Evolutionary conservation across 2,113 vertebrate species (phyloP), one percentile per base, ranked within the genome.

Genomic region (Odontophorus gujanensis): DNA sequence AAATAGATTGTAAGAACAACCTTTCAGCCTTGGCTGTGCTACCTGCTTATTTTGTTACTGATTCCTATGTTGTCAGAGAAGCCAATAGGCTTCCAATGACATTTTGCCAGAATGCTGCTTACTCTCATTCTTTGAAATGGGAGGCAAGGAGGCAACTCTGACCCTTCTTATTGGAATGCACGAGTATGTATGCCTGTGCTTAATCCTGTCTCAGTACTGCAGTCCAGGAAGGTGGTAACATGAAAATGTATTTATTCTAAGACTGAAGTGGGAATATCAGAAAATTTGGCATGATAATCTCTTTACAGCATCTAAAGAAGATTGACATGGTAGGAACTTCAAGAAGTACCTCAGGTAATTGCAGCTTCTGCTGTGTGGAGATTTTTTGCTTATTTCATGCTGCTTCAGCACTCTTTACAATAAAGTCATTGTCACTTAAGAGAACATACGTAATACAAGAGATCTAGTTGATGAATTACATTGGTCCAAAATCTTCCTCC

Each of bases 401-500:
- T 75, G 30, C 50, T 30, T 87, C 86, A 90, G 89, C 90, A 50
- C 73, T 92, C 96, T 81, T 34, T 25, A 38, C 73, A 94, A 87
- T 85, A 61, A 87, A 92, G 83, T 83, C 48, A 30, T 81, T 87
- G 73, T 77, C 75, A 48, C 66, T 95, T 93, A 88, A 75, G 67
- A 86, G 77, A 67, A 74, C 57, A 55, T 91, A 53, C 38, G 34
- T 80, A 92, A 78, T 78, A 71, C 22, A 81, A 51, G 36, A 90
- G 77, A 66, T 87, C 95, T 91, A 89, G 71, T 85, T 90, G 94
- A 94, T 87, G 6, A 85, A 82, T 91, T 71, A 43, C 45, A 48
- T 50, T 91, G 69, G 21, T 81, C 66, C 38, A 42, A 62, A 93
- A 55, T 84, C 58, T 94, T 92, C 40, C 75, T 91, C 0, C 0